These are phyloP conservation scores for Orbicella faveolata DNA, from an alignment of 64 coral and sea anemone species.

Conservation along the genomic window DNA sequence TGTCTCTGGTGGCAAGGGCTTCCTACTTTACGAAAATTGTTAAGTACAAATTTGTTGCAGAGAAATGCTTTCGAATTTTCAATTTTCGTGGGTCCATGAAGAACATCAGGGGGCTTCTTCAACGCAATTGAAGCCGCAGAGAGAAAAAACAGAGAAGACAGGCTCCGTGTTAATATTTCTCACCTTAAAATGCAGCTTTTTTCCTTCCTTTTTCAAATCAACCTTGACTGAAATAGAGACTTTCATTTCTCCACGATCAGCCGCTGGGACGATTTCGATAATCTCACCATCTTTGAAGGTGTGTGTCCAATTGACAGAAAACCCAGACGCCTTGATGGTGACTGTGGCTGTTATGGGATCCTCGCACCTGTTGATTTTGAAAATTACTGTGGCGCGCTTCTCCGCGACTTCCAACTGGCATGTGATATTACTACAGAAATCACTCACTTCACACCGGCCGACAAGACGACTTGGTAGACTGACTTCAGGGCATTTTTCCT, in stretches of 20 bases:
- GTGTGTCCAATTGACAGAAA: slow-evolving; percentile 5
- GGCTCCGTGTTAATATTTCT: neutral
- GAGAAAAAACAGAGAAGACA: no score
- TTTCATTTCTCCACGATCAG: neutral
- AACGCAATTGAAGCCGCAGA: no score
- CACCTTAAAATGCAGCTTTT: slow-evolving; percentile 37
- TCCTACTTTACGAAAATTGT: no score
- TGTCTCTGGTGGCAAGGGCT: no score
- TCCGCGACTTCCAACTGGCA: neutral
- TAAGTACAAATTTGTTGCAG: no score
- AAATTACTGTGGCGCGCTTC: neutral
- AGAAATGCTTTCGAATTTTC: no score
- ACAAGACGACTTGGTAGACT: neutral
- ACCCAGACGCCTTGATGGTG: neutral
- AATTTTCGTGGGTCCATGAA: no score
- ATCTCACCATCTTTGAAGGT: slow-evolving; percentile 25
- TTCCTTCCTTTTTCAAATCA: neutral
- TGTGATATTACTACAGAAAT: slow-evolving; percentile 20
- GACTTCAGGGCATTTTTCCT: neutral
- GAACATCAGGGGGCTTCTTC: no score
- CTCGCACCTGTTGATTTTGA: slow-evolving; percentile 13
- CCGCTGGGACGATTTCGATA: neutral
- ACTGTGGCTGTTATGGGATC: slow-evolving; percentile 24
- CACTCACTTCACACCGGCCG: slow-evolving; percentile 3
- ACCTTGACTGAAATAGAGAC: slow-evolving; percentile 12